Conservation (phyloP, 2,888 invertebrate genomes). For the Lingula anatina region DNA sequence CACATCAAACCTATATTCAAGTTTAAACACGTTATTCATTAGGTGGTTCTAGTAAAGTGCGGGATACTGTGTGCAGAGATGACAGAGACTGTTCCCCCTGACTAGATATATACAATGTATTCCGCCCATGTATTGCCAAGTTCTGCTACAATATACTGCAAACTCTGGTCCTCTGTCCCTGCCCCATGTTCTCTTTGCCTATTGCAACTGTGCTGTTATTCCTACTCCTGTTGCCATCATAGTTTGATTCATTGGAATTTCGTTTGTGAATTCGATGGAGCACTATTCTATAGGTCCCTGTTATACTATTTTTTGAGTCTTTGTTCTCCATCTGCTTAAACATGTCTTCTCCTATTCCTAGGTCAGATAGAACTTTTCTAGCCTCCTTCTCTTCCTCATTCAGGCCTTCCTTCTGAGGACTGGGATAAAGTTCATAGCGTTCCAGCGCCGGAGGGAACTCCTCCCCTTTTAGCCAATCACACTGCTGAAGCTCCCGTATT, state of each 20-base stretch:
- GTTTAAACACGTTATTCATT: too few relatives aligned
- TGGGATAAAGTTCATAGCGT: conserved; percentile 44
- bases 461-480: conserved; percentile 59
- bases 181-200: too few relatives aligned
- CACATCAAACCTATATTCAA: too few relatives aligned
- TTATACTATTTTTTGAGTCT: conserved; percentile 63
- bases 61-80: too few relatives aligned
- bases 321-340: conserved; percentile 57
- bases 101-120: too few relatives aligned
- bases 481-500: conserved; percentile 48
- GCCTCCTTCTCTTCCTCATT: conserved; percentile 56
- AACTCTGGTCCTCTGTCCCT: too few relatives aligned
- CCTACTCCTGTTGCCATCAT: background rate
- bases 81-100: too few relatives aligned
- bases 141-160: too few relatives aligned
- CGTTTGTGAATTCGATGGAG: conserved; percentile 56
- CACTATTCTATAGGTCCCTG: conserved; percentile 68
- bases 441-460: conserved; percentile 50
- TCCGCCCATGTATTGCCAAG: too few relatives aligned
- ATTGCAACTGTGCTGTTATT: too few relatives aligned
- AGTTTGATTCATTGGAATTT: conserved; percentile 10
- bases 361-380: conserved; percentile 56
- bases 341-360: conserved; percentile 62
- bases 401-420: conserved; percentile 17
- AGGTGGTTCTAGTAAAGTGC: too few relatives aligned